Base-by-base conservation (phyloP, 2,888 invertebrate genomes). In the Brenthis daphne region DNA sequence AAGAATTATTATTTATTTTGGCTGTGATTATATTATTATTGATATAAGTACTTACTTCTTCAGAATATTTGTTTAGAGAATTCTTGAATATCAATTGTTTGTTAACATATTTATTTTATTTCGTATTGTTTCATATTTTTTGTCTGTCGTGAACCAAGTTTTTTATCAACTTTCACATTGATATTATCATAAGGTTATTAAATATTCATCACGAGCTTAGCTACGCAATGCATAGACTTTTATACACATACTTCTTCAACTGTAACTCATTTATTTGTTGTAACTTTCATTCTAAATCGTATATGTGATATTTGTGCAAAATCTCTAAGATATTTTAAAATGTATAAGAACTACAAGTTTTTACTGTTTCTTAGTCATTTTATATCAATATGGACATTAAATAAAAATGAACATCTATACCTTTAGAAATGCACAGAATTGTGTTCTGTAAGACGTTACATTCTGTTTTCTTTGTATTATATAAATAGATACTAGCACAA, bases 191-290 rank as follows among this genome's bases (percentile, higher is more conserved):
- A 67, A 67, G 48, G 8, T 63, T 66, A 61, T 37, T 13, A 53
- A 33, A 53, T 65, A 33, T 56, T 57, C 13, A 63, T 37, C 85
- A 86, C 85, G 88, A 88, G 89, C 89, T 90, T 88, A 89, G 89
- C 88, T 86, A 85, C 77, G 80, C 81, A 81, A 83, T 87, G 87
- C 88, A 61, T 55, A 60, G 60, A 60, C 50, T 60, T 57, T 50
- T 29, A 29, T 29, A 29, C 29, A 50, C 14, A 48, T 29, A 11
- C 29, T 1, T 50, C 50, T 50, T 60, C 43, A 16, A 54, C 20
- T 63, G 37, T 43, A 43, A 43, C 53, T 54, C 51, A 53, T 37
- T 43, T 53, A 54, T 54, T 53, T 37, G 11, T 20, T 37, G 11
- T 20, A 63, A 63, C 24, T 63, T 54, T 53, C 53, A 63, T 63